Conservation (phyloP, 2,797 vertebrate genomes). For the Gadopsis bispinosus region DNA sequence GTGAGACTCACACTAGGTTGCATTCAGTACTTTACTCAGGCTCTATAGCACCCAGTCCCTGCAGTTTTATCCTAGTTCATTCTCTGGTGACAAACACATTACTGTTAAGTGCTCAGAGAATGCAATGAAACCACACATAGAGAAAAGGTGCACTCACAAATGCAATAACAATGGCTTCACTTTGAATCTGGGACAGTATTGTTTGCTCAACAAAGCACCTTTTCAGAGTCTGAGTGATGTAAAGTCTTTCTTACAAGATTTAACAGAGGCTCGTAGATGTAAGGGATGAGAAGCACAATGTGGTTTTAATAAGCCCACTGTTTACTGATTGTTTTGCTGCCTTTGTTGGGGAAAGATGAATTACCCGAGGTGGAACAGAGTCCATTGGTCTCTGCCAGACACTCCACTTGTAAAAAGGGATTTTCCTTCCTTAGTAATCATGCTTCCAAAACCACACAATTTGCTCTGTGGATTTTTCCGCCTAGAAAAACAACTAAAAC, state of each 20-base stretch:
- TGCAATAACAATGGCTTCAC: slow-evolving; percentile 53
- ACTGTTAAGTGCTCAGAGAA: slow-evolving; percentile 23
- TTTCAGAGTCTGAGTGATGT: slow-evolving; percentile 64
- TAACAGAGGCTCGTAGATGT: slow-evolving; percentile 47
- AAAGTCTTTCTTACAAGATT: slow-evolving; percentile 59
- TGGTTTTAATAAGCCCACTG: slow-evolving; percentile 69
- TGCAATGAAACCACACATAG: slow-evolving; percentile 36
- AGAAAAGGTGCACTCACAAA: slow-evolving; percentile 52
- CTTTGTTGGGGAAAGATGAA: slow-evolving; percentile 57
- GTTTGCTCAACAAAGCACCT: slow-evolving; percentile 59
- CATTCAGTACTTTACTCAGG: slow-evolving; percentile 37
- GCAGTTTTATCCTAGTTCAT: slow-evolving; percentile 40
- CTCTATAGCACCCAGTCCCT: slow-evolving; percentile 23
- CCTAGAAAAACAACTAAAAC: slow-evolving; percentile 65
- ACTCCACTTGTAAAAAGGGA: slow-evolving; percentile 61
- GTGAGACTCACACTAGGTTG: slow-evolving; percentile 41
- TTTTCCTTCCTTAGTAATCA: slow-evolving; percentile 53
- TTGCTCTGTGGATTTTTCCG: slow-evolving; percentile 65
- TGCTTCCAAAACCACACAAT: slow-evolving; percentile 55
- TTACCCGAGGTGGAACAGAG: slow-evolving; percentile 37
- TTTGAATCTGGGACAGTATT: slow-evolving; percentile 58
- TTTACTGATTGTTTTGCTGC: slow-evolving; percentile 66
- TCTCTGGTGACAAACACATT: slow-evolving; percentile 50
- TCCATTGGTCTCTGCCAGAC: slow-evolving; percentile 42
- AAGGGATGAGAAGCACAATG: slow-evolving; percentile 54